Evolutionary conservation across 2,113 vertebrate species (phyloP), one percentile per base, ranked within the genome.

Genomic region (Balaenoptera acutorostrata): DNA sequence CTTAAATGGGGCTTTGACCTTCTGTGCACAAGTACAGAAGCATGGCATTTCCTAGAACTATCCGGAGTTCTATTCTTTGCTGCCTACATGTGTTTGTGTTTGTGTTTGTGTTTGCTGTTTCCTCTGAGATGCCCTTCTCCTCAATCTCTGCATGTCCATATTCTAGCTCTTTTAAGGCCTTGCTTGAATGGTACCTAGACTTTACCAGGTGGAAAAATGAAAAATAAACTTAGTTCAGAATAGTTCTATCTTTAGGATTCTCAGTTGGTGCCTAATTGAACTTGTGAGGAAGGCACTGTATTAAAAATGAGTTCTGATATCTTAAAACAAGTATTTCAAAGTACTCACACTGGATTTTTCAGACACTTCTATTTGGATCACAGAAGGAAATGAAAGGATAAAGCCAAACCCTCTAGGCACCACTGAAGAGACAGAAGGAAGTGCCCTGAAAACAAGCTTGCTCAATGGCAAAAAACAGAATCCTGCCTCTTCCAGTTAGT

Each of bases 141-240:
- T 93, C 46, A 46, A n/a, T 36, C 36, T 81, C 52, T 85, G 31
- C 36, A 64, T 64, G 55, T 55, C 29, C 52, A 75, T 36, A 74
- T 96, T 95, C 49, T 85, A 85, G 57, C 36, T 78, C 75, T 84
- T 95, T 81, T 85, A 92, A 71, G 72, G 23, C 68, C 61, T 90
- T 39, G 17, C 17, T 77, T 75, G 57, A 71, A n/a, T 89, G 64
- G 63, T 83, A 41, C 21, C 71, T 96, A 90, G 25, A 90, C 12
- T 91, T 83, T 78, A 83, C 86, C 61, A 63, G 29, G 49, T 55
- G 68, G 66, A 90, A 87, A 39, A 88, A 89, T 69, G 33, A 93
- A 84, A 49, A 81, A 68, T 77, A 63, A 89, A 78, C 59, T 92
- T 89, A 83, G 20, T 77, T 92, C 78, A 89, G 83, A 93, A 83